A percentile compares a stretch with the other conserved stretches of the same genome.
These are phyloP conservation scores for Otus sunia DNA, from an alignment of 2,113 vertebrate species.

Conservation along the genomic window DNA sequence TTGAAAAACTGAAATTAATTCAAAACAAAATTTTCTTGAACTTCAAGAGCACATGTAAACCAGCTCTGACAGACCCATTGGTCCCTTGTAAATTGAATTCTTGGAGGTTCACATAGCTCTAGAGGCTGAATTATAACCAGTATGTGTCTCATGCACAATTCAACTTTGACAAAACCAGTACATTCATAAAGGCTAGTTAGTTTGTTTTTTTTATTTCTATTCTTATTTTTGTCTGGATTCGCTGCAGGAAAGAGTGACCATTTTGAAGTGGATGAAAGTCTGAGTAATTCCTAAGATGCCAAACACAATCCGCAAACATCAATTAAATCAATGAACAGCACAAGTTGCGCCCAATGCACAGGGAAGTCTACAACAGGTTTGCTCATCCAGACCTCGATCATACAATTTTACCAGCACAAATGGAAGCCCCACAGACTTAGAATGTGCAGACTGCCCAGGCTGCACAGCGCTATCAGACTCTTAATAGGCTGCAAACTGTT, in stretches of 20 bases:
- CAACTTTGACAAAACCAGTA: neutral
- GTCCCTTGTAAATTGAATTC: neutral
- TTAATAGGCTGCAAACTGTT: neutral
- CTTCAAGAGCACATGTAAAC: neutral
- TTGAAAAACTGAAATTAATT: constrained; percentile 11
- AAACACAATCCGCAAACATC: neutral
- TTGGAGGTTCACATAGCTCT: neutral
- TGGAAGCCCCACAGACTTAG: neutral
- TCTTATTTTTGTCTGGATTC: neutral
- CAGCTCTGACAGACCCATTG: neutral
- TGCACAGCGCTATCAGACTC: neutral
- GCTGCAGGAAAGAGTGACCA: neutral
- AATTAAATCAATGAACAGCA: neutral
- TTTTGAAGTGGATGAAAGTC: neutral
- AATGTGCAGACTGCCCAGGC: neutral
- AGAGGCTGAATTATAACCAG: neutral
- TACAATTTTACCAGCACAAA: neutral
- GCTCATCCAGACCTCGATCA: neutral
- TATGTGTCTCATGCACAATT: neutral
- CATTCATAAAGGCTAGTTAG: neutral
- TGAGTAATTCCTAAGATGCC: neutral
- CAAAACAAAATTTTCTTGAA: neutral
- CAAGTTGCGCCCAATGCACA: neutral
- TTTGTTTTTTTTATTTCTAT: neutral
- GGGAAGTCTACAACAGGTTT: neutral